Percentiles rank a stretch among this genome's conserved stretches.
phyloP scores from a whole-genome alignment of 2,797 vertebrate genomes.

The Argentina silus region DNA sequence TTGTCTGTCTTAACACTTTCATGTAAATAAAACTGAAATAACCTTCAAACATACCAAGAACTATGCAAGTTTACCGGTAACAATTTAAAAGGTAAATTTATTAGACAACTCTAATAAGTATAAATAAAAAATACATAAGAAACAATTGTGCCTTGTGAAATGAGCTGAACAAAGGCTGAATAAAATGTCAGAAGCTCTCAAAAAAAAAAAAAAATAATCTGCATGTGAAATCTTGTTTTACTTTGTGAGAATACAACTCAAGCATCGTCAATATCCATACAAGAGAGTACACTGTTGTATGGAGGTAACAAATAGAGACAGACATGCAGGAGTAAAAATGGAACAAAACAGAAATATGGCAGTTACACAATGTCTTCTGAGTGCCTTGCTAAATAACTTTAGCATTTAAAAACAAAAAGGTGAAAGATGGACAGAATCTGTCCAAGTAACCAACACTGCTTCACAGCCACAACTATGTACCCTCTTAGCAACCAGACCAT shows the following conservation, averaged over 20 bases:
- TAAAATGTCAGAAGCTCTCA: constrained; percentile 78
- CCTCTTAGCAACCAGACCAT: constrained; percentile 69
- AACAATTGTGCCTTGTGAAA: constrained; percentile 74
- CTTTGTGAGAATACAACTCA: constrained; percentile 74
- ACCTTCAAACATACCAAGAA: constrained; percentile 62
- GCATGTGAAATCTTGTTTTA: constrained; percentile 66
- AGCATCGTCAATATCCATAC: constrained; percentile 70
- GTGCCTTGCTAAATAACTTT: constrained; percentile 53
- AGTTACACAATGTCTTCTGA: constrained; percentile 74
- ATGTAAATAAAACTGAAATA: constrained; percentile 58
- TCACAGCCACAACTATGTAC: constrained; percentile 70
- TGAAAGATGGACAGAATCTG: constrained; percentile 60
- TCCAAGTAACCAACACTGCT: constrained; percentile 78
- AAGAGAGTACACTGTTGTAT: constrained; percentile 68
- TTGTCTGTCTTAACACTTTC: constrained; percentile 44
- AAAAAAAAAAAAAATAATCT: constrained; percentile 49
- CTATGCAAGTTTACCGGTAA: constrained; percentile 76
- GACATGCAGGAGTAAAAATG: constrained; percentile 69
- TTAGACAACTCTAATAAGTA: constrained; percentile 65
- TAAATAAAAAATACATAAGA: constrained; percentile 78
- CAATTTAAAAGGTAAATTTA: constrained; percentile 79
- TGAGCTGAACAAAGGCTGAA: constrained; percentile 76
- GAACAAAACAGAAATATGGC: constrained; percentile 74
- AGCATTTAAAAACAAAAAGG: constrained; percentile 64
- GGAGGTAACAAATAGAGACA: constrained; percentile 55